Evolutionary conservation across 1,140 invertebrate genomes (phyloP).

Genomic region (Neodiprion lecontei): DNA sequence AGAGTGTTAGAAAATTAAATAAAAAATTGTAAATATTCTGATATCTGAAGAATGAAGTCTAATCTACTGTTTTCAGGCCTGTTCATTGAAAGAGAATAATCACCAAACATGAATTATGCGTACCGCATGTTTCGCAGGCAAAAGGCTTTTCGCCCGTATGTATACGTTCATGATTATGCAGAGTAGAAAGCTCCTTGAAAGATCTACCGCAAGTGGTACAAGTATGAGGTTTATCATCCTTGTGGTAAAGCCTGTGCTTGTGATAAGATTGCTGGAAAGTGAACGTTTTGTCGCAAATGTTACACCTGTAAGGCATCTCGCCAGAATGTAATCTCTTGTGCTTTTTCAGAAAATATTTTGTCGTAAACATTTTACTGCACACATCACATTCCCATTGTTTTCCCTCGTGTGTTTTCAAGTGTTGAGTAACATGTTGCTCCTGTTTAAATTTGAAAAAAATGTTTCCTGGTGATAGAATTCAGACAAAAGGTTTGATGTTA

Average conservation of each 20-base stretch:
- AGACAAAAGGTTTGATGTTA: conserved; percentile 7
- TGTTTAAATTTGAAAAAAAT: conserved; percentile 31
- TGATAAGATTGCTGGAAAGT: conserved; percentile 92
- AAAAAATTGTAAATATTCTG: neutral
- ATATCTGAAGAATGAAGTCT: too few species aligned
- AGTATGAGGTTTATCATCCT: conserved; percentile 83
- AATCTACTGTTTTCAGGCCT: too few species aligned
- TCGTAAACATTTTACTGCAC: conserved; percentile 85
- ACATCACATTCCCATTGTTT: conserved; percentile 85
- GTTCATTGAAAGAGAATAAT: too few species aligned
- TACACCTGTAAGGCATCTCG: conserved; percentile 87
- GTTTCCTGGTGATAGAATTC: neutral
- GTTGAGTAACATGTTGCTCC: conserved; percentile 65
- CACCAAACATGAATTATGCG: conserved; percentile 34
- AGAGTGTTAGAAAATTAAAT: conserved; percentile 15
- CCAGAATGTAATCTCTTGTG: conserved; percentile 85
- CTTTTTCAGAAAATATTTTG: conserved; percentile 90
- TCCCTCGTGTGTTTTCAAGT: conserved; percentile 64
- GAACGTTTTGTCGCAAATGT: conserved; percentile 86
- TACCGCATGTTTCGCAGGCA: conserved; percentile 89
- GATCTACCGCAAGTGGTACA: conserved; percentile 81
- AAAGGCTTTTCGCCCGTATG: conserved; percentile 92
- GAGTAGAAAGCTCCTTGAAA: conserved; percentile 87
- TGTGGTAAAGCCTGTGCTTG: conserved; percentile 86
- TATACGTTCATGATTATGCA: conserved; percentile 88